phyloP scores from a whole-genome alignment of 2,797 vertebrate species.

The Thaleichthys pacificus region DNA sequence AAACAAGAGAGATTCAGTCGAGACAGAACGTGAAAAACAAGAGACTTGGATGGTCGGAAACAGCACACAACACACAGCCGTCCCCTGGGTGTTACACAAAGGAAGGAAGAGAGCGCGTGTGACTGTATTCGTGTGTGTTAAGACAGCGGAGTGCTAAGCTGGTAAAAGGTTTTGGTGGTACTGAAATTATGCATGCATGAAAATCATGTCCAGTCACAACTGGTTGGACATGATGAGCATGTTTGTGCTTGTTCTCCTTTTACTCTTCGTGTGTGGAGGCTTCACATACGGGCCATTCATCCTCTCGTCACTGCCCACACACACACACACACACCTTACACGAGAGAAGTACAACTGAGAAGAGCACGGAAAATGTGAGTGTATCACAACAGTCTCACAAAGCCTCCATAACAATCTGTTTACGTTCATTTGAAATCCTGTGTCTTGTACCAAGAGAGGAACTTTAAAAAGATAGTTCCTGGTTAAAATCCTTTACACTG shows the following conservation, averaged over 20 bases:
- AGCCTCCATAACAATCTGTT: no score
- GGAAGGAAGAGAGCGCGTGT: constrained; percentile 77
- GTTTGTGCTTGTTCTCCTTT: not conserved
- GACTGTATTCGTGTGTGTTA: constrained; percentile 20
- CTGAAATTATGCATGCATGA: not conserved
- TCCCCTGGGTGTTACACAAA: constrained; percentile 70
- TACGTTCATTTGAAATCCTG: no score
- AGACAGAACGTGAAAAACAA: constrained; percentile 35
- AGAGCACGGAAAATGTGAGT: not conserved
- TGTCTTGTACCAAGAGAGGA: no score
- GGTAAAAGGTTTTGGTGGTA: not conserved
- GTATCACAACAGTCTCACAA: no score
- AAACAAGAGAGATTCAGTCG: constrained; percentile 20
- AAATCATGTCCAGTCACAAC: not conserved
- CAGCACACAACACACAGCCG: constrained; percentile 24
- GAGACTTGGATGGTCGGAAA: constrained; percentile 67
- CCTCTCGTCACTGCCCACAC: not conserved
- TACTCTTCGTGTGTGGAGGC: not conserved
- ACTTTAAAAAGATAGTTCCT: not conserved
- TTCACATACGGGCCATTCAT: not conserved
- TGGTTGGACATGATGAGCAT: not conserved
- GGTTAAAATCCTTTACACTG: not conserved
- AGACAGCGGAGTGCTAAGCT: not conserved
- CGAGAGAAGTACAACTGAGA: not conserved
- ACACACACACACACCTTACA: no score